Evolutionary conservation across 2,113 vertebrate species (phyloP).

Genomic region (Pachycephala philippinensis): DNA sequence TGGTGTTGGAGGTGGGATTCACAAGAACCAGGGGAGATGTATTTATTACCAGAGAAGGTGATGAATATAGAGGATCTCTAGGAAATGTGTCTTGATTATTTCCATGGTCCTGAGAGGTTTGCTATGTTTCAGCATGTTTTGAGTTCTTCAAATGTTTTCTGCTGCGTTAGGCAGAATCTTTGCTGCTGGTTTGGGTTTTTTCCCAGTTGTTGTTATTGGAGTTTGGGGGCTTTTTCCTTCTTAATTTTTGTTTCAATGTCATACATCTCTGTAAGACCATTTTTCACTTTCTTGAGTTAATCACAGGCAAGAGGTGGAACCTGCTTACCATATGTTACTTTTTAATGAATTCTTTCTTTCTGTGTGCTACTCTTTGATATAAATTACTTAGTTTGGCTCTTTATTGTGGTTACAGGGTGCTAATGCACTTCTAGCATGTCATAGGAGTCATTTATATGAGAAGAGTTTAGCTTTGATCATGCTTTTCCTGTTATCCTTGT

Average conservation of each 20-base stretch:
- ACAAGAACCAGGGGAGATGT: background rate
- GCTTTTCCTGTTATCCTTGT: conserved; percentile 37
- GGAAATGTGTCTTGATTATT: background rate
- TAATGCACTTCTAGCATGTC: conserved; percentile 42
- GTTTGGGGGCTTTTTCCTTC: background rate
- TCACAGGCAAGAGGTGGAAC: background rate
- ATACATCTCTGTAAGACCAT: background rate
- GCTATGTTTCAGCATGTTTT: background rate
- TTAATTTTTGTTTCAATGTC: conserved; percentile 50
- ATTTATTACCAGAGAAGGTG: background rate
- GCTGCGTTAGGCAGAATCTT: conserved; percentile 21
- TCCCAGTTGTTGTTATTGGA: background rate
- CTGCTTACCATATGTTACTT: conserved; percentile 15
- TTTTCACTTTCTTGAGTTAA: conserved; percentile 11
- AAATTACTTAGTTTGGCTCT: conserved; percentile 22
- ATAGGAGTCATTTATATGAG: conserved; percentile 14
- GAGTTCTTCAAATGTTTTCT: background rate
- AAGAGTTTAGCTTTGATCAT: conserved; percentile 30
- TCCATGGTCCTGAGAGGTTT: background rate
- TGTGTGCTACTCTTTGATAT: background rate
- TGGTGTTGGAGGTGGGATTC: background rate
- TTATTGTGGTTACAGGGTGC: conserved; percentile 30
- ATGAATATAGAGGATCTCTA: background rate
- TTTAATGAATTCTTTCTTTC: conserved; percentile 35
- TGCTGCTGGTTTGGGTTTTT: background rate